Conservation (phyloP, 2,113 vertebrate genomes). For the Scomber scombrus region DNA sequence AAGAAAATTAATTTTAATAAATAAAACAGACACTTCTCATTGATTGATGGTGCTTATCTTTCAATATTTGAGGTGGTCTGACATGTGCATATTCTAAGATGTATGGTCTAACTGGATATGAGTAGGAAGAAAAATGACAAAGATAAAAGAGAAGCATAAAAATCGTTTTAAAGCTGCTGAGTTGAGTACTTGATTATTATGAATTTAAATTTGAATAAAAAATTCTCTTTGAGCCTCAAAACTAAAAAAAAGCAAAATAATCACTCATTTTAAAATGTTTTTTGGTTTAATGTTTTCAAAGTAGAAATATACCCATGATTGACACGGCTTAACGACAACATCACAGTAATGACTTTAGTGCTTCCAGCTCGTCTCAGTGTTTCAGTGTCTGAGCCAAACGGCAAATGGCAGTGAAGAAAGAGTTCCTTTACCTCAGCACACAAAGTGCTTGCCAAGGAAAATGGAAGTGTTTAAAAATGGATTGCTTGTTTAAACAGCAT, state of each 20-base stretch:
- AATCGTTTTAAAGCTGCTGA: background rate
- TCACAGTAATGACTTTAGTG: constrained; percentile 32
- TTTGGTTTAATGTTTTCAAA: constrained; percentile 20
- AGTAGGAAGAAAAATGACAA: background rate
- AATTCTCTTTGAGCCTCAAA: background rate
- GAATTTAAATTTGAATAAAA: background rate
- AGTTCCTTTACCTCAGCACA: constrained; percentile 23
- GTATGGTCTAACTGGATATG: background rate
- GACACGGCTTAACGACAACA: constrained; percentile 6
- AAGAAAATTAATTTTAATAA: constrained; percentile 1
- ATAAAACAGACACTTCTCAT: background rate
- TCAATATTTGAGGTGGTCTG: background rate
- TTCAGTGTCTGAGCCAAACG: constrained; percentile 7
- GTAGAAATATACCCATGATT: constrained; percentile 34
- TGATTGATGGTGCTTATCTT: constrained; percentile 39
- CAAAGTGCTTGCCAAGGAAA: constrained; percentile 39
- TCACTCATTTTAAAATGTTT: background rate
- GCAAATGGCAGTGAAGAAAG: constrained; percentile 26
- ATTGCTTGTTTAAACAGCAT: constrained; percentile 62
- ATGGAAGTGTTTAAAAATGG: constrained; percentile 59
- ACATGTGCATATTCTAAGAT: constrained; percentile 1
- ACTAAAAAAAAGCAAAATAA: background rate
- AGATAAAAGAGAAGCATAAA: background rate
- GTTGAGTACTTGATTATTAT: background rate
- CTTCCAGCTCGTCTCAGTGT: constrained; percentile 19